Base-by-base conservation (phyloP, 2,113 vertebrate species). In the Dascyllus trimaculatus region DNA sequence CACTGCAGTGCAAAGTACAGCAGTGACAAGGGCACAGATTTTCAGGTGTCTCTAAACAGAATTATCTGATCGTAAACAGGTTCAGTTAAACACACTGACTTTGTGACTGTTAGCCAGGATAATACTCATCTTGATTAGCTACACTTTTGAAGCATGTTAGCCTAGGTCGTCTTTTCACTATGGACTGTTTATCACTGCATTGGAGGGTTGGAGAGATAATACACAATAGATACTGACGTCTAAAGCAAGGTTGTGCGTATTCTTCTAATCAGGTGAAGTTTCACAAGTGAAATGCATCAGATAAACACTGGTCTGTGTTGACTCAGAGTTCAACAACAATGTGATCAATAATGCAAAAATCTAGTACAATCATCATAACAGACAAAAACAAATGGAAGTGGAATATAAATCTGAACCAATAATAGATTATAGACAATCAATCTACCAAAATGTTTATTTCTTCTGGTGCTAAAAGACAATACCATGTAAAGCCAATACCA, bases 91-190 rank as follows among this genome's bases (percentile, higher is more conserved):
- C 19, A 75, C n/a, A 56, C 40, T 35, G 0, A 25, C n/a, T 35
- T 8, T 26, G 15, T 14, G 74, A 61, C 62, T 56, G 2, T 40
- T 15, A n/a, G 21, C 18, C 13, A 26, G 1, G 54, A 81, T 65
- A 83, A 64, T 56, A 49, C 65, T 81, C 82, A 85, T 82, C 75
- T 60, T 67, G 38, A 83, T 81, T 54, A 77, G 29, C 43, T 19
- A n/a, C 15, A 61, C 24, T 29, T 40, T 67, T 38, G 11, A 51
- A 69, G 29, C 76, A 69, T 19, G 60, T 29, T 35, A 40, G 53
- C 60, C 32, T 25, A 22, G 56, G 40, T 48, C 14, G 32, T 67
- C 22, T 67, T 45, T 49, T 79, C 29, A 54, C 35, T 0, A 3
- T 6, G n/a, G 10, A 11, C 10, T 52, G 32, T 24, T 61, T 59